Evolutionary conservation across 2,888 invertebrate species (phyloP).

Genomic region (Ormyrus thymus): DNA sequence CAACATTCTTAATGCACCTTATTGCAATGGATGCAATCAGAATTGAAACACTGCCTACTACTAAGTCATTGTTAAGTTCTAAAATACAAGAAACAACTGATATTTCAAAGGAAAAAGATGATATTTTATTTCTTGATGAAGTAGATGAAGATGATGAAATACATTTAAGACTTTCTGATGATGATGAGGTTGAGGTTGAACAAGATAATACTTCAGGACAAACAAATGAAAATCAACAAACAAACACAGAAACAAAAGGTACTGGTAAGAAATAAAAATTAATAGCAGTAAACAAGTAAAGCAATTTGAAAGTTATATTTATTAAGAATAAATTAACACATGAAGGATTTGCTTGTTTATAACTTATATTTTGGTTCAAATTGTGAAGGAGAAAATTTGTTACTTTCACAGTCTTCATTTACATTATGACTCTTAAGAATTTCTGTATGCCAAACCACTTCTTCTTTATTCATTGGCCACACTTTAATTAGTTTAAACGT

Average conservation of each 20-base stretch:
- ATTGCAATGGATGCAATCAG: conserved; percentile 66
- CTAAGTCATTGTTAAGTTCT: conserved; percentile 60
- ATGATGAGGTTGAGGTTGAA: conserved; percentile 66
- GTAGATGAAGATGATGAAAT: conserved; percentile 70
- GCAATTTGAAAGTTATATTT: background rate
- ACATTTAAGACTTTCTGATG: conserved; percentile 71
- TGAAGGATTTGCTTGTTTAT: conserved; percentile 4
- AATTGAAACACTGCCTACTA: conserved; percentile 62
- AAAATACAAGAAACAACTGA: conserved; percentile 59
- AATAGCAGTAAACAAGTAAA: conserved; percentile 37
- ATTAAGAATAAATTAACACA: conserved; percentile 15
- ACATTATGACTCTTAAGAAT: too few species aligned
- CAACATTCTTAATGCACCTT: conserved; percentile 47
- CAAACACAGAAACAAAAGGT: conserved; percentile 39
- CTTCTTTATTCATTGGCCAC: too few species aligned
- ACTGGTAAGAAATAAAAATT: conserved; percentile 51
- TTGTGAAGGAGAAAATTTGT: conserved; percentile 3
- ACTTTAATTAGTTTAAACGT: background rate
- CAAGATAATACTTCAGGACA: conserved; percentile 56
- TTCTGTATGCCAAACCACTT: too few species aligned
- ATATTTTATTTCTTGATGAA: conserved; percentile 65
- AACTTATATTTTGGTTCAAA: conserved; percentile 6
- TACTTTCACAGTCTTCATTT: background rate
- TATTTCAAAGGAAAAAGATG: conserved; percentile 65
- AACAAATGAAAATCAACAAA: conserved; percentile 41